Evolutionary conservation across 2,797 vertebrate genomes (phyloP).

Genomic region (Sylvia borin): DNA sequence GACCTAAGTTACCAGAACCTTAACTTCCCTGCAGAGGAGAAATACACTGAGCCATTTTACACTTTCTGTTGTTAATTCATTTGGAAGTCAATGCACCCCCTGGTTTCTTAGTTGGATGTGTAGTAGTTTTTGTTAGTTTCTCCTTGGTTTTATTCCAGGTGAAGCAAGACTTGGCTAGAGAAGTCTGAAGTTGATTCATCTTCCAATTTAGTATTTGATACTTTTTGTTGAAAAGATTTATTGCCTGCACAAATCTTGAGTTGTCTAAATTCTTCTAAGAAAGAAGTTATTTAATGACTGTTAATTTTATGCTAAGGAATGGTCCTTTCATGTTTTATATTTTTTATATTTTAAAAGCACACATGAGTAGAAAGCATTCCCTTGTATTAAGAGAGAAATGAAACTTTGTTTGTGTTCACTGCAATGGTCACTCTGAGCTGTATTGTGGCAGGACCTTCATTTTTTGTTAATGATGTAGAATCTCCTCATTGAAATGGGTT

Average conservation of each 20-base stretch:
- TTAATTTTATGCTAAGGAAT: neutral
- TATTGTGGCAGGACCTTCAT: rapidly evolving
- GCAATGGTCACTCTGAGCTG: neutral
- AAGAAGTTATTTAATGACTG: neutral
- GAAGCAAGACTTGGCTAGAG: neutral
- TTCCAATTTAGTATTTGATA: neutral
- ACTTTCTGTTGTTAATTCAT: neutral
- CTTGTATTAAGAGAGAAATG: rapidly evolving
- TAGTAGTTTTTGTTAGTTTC: neutral
- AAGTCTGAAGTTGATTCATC: neutral
- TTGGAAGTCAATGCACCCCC: neutral
- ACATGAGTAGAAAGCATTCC: rapidly evolving
- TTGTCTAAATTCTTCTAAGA: neutral
- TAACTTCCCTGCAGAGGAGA: neutral
- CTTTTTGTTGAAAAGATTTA: neutral
- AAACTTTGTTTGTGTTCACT: neutral
- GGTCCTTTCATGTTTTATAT: neutral
- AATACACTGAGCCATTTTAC: neutral
- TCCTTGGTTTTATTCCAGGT: neutral
- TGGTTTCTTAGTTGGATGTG: neutral
- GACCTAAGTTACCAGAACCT: neutral
- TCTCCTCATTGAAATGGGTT: neutral
- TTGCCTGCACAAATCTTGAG: neutral
- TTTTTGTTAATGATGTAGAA: neutral
- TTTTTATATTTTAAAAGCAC: neutral